Base-by-base conservation (phyloP, 2,797 vertebrate species). In the Lepus townsendii region DNA sequence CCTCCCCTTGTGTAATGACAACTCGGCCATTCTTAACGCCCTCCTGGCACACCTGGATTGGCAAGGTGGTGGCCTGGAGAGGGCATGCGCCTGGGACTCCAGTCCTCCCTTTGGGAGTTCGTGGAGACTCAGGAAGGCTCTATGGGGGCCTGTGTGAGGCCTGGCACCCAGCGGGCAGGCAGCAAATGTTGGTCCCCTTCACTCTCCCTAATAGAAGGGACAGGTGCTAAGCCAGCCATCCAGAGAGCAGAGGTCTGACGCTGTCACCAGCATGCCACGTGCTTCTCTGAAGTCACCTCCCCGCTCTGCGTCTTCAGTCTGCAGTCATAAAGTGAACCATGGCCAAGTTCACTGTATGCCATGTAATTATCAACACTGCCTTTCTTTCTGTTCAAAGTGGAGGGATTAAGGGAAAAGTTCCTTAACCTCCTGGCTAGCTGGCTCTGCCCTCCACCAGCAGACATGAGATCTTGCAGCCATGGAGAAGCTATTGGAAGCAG, bases 41-140 rank as follows among this genome's bases (percentile, higher is more conserved):
- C 75, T 96, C 78, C 71, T 69, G 71, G 83, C 89, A 93, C 0
- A 69, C 89, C 72, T 96, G 94, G 94, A 80, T 96, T 95, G 95
- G 91, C 94, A 96, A 60, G 76, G 91, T 87, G 86, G 88, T 88
- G 82, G 78, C 77, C 76, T 82, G 84, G 88, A 96, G 95, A 96
- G 91, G 83, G 42, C 86, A 47, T 0, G 0, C 47, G 83, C 68
- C 76, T 50, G 62, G 90, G 78, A 73, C 16, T n/a, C 78, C 63
- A 79, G 47, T 52, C 83, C 22, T 94, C 91, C 60, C 54, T 75
- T 60, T 4, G 0, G 71, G 73, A 89, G 57, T 90, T 27, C 52
- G 7, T 69, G 22, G 20, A 68, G 52, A 32, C 1, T 57, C 9
- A 27, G 89, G 79, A 96, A 16, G n/a, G n/a, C 50, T 77, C 0